A percentile compares a stretch with the other conserved stretches of the same genome.
phyloP scores from a whole-genome alignment of 2,113 vertebrate species.

The Chauna torquata region DNA sequence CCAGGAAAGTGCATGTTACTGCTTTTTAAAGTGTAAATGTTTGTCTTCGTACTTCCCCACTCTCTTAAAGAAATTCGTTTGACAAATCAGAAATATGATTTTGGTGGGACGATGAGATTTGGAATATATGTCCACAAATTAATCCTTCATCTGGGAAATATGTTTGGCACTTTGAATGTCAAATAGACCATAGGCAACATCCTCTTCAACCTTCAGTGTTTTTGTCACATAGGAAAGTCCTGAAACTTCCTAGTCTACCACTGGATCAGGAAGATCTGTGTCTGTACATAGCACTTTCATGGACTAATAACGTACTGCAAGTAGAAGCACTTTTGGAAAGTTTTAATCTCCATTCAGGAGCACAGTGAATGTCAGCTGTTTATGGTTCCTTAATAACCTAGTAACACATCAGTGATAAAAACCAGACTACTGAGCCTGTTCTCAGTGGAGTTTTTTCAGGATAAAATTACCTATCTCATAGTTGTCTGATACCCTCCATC shows the following conservation, averaged over 20 bases:
- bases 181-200: neutral
- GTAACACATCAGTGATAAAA: neutral
- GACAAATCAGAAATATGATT: neutral
- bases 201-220: neutral
- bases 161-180: neutral
- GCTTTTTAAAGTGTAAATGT: neutral
- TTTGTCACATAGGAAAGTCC: neutral
- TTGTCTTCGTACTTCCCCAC: neutral
- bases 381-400: neutral
- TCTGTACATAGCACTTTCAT: neutral
- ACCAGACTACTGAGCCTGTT: neutral
- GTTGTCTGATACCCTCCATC: neutral
- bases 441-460: neutral
- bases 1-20: neutral
- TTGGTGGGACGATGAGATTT: neutral
- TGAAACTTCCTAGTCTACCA: neutral
- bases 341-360: neutral
- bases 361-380: neutral
- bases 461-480: neutral
- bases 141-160: neutral
- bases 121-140: neutral
- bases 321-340: neutral
- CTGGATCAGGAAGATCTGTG: neutral
- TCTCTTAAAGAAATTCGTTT: neutral
- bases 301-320: neutral